Base-by-base conservation (phyloP, 2,888 invertebrate species). In the Sericinus montela region DNA sequence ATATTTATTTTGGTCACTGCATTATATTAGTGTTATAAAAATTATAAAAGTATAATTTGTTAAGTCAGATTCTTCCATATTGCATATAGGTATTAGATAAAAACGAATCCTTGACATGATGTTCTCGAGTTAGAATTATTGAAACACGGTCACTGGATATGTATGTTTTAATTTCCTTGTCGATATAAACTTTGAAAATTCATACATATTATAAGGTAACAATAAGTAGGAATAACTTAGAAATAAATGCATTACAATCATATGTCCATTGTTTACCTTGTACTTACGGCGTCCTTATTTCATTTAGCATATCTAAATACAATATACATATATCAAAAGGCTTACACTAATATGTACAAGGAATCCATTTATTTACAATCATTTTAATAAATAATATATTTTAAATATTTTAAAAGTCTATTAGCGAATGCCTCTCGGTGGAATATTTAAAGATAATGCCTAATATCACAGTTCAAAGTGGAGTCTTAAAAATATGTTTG, bases 401-500 rank as follows among this genome's bases (percentile, higher is more conserved):
- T 74, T 69, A 72, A 56, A 67, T 60, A 51, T 60, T 62, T n/a
- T 56, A 50, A 57, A 58, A 59, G 59, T 62, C 60, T 66, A 68
- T 68, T 51, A 65, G 56, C 55, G 56, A 58, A 59, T 55, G 64
- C 62, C 63, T 57, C 58, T 83, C 84, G 85, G 85, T 84, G 85
- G 83, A 81, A 67, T 71, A 66, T 69, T 67, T 53, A 56, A 58
- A 60, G 48, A 37, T 48, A 45, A 61, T 56, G 48, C 61, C 75
- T 80, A 82, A 80, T 87, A 87, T 84, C 71, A 71, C 87, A 88
- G 86, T 72, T 85, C 63, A 86, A 63, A 88, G 81, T 61, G 81
- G 75, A 75, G 87, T 86, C 74, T 85, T 86, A 65, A 80, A 80
- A 55, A 75, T 58, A 67, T 80, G 78, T 56, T 67, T 67, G 45